Evolutionary conservation across 2,797 vertebrate genomes (phyloP).

Genomic region (Eulemur coronatus): DNA sequence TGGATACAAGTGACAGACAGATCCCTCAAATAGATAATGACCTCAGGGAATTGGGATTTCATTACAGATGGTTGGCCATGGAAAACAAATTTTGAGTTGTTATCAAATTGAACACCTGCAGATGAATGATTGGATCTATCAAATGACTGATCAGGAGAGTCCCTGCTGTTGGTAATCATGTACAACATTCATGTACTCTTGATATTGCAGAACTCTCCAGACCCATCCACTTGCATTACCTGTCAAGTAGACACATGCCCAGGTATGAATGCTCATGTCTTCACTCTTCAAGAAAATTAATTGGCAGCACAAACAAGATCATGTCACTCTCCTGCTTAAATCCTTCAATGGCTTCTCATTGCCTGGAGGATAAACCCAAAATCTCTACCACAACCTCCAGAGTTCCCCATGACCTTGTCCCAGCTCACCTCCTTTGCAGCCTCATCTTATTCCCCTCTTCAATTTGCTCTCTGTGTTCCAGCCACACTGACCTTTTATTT

Average conservation of each 20-base stretch:
- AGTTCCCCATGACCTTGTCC: neutral
- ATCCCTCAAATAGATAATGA: conserved; percentile 41
- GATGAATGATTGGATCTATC: conserved; percentile 50
- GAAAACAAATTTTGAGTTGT: conserved; percentile 57
- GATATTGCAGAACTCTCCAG: neutral
- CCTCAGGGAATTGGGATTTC: conserved; percentile 48
- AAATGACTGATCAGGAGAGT: conserved; percentile 44
- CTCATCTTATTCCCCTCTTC: neutral
- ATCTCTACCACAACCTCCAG: neutral
- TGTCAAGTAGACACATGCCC: neutral
- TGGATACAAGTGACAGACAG: conserved; percentile 15
- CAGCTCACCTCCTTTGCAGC: neutral
- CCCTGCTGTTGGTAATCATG: neutral
- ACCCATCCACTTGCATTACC: neutral
- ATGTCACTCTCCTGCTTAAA: neutral
- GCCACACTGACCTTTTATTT: neutral
- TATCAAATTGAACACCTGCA: conserved; percentile 64
- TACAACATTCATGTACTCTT: neutral
- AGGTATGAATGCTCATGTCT: neutral
- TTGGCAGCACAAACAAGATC: neutral
- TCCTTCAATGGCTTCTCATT: neutral
- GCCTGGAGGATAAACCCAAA: neutral
- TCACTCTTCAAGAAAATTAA: conserved; percentile 29
- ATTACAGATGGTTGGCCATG: conserved; percentile 25
- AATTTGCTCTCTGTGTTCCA: neutral